Base-by-base conservation (phyloP, 1,140 invertebrate genomes). In the Sminthurides bifidus region DNA sequence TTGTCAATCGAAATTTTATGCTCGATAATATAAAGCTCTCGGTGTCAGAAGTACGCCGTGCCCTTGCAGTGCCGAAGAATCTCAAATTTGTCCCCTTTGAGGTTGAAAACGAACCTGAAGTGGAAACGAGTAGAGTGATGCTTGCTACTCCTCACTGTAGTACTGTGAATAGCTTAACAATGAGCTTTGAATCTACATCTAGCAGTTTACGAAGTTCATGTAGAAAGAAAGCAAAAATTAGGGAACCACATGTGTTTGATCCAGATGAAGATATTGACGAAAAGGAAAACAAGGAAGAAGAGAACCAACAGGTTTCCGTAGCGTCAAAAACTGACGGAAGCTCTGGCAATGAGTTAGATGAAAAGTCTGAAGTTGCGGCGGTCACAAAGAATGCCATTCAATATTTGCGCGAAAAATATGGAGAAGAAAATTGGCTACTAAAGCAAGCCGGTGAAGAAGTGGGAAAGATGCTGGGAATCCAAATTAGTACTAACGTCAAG, bases 141-240 rank as follows among this genome's bases (percentile, higher is more conserved):
- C 51, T 38, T 46, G 26, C 44, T 19, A 41, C 40, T 15, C 38
- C 38, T 23, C 44, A n/a, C 14, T 49, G 52, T 24, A 40, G 31
- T n/a, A 35, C 43, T 23, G 14, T 61, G 3, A 61, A 54, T 43
- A 64, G 54, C 30, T 29, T 57, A 35, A 59, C 61, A 21, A 50
- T 57, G 29, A 60, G 58, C 12, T 58, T 30, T 43, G 62, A 64
- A 15, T 64, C 62, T 2, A 60, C 8, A 26, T 58, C 52, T 12
- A 58, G 55, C 19, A 55, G 52, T 19, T 24, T 64, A n/a, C 56
- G 59, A 27, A 64, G 62, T 50, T 61, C 59, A n/a, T 58, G 62
- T 29, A 31, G 58, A 26, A 64, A 64, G 31, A 64, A 61, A 43
- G 41, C 62, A 33, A 64, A 64, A 37, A 64, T 64, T 27, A 12